Evolutionary conservation across 2,888 invertebrate genomes (phyloP).

Genomic region (Sesia bembeciformis): DNA sequence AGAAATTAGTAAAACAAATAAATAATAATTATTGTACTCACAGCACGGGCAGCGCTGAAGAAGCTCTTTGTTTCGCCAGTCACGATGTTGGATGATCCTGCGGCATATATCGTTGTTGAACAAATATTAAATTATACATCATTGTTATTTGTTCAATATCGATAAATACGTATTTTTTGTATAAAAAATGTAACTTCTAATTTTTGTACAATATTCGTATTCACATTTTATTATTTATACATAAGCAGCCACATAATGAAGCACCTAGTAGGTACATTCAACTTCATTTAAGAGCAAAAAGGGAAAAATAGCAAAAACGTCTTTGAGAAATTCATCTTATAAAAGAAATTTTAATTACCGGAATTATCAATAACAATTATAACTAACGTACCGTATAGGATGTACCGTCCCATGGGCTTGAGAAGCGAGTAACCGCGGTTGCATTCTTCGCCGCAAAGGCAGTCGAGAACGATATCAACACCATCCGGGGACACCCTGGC

Average conservation of each 20-base stretch:
- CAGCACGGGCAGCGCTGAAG: slow-evolving; percentile 91
- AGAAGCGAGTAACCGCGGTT: slow-evolving; percentile 87
- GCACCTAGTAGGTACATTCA: too few species aligned
- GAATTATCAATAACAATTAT: too few species aligned
- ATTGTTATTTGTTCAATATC: neutral
- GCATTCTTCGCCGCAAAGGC: slow-evolving; percentile 91
- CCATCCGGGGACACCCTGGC: slow-evolving; percentile 81
- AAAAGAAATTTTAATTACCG: too few species aligned
- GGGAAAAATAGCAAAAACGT: too few species aligned
- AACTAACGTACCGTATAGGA: slow-evolving; percentile 80
- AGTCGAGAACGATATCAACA: slow-evolving; percentile 90
- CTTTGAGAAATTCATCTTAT: too few species aligned
- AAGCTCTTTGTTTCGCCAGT: slow-evolving; percentile 94
- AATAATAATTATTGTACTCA: slow-evolving; percentile 61
- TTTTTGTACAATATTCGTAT: too few species aligned
- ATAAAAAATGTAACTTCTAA: too few species aligned
- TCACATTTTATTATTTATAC: too few species aligned
- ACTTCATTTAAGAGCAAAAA: too few species aligned
- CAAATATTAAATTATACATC: neutral
- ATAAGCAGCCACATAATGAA: too few species aligned
- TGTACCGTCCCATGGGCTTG: slow-evolving; percentile 91
- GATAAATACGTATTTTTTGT: too few species aligned
- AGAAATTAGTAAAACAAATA: too few species aligned
- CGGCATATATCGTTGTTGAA: slow-evolving; percentile 22
- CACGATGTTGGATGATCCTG: slow-evolving; percentile 89